phyloP scores from a whole-genome alignment of 2,888 invertebrate genomes.

The Euzetes globulus region DNA sequence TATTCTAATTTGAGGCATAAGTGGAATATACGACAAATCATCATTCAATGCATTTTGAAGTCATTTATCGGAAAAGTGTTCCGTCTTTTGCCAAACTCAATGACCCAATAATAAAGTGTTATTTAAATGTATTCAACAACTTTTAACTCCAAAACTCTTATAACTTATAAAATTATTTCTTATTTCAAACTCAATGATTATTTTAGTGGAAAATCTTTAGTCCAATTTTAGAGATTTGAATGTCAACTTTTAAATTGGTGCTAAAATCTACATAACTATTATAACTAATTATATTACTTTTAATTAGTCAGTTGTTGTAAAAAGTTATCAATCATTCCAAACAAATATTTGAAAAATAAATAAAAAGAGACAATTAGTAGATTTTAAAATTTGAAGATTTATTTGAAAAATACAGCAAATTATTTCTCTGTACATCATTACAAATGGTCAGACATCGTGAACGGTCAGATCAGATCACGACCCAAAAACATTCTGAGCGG shows the following conservation, averaged over 20 bases:
- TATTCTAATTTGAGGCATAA: background rate
- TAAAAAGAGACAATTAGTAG: background rate
- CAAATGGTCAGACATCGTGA: conserved; percentile 8
- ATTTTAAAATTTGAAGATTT: conserved; percentile 2
- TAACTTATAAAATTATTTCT: too few species aligned
- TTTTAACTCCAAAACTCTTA: too few species aligned
- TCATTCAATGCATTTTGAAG: too few species aligned
- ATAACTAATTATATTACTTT: too few species aligned
- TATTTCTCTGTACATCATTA: conserved; percentile 28
- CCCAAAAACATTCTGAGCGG: conserved; percentile 21
- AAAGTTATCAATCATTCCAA: too few species aligned
- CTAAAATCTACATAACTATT: too few species aligned
- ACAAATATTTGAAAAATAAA: too few species aligned
- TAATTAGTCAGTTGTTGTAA: too few species aligned
- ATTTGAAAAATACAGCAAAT: conserved; percentile 30
- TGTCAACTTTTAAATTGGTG: background rate
- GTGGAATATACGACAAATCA: background rate
- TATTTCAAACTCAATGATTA: background rate
- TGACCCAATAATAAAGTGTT: conserved; percentile 15
- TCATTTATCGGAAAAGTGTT: background rate
- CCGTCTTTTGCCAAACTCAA: background rate
- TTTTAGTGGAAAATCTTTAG: background rate
- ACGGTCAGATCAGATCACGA: background rate
- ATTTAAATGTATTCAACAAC: too few species aligned
- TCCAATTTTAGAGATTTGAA: background rate